Conservation (phyloP, 2,797 vertebrate species). For the Sebastes minor region DNA sequence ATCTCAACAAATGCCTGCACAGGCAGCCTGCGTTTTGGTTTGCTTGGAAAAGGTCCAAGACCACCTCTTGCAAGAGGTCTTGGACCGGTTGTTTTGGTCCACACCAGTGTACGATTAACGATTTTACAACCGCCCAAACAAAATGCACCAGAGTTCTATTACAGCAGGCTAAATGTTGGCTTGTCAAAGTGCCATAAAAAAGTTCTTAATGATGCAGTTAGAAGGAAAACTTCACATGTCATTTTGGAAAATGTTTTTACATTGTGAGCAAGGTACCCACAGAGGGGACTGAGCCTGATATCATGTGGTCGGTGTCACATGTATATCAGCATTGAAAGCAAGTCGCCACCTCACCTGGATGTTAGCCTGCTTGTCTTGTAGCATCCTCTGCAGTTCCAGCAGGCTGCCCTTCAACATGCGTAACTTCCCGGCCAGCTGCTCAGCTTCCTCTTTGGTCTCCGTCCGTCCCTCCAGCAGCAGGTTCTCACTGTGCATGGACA, state of each 20-base stretch:
- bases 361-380: slow-evolving; percentile 90
- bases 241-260: neutral
- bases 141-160: no score
- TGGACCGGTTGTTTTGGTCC: no score
- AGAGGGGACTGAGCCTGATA: neutral
- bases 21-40: no score
- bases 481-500: slow-evolving; percentile 92
- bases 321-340: neutral
- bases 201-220: neutral
- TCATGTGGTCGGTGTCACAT: neutral
- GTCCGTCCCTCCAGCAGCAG: slow-evolving; percentile 91
- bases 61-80: no score
- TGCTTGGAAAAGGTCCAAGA: no score
- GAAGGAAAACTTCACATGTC: neutral
- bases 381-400: slow-evolving; percentile 92
- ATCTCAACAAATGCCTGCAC: no score
- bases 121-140: no score
- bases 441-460: slow-evolving; percentile 85
- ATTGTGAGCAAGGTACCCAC: neutral
- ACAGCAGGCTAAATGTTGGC: no score
- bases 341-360: slow-evolving; percentile 87
- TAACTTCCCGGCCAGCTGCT: slow-evolving; percentile 88
- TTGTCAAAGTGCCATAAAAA: neutral
- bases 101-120: no score
- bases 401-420: slow-evolving; percentile 89